Evolutionary conservation across 2,888 invertebrate genomes (phyloP).

Genomic region (Conchocele bisecta): DNA sequence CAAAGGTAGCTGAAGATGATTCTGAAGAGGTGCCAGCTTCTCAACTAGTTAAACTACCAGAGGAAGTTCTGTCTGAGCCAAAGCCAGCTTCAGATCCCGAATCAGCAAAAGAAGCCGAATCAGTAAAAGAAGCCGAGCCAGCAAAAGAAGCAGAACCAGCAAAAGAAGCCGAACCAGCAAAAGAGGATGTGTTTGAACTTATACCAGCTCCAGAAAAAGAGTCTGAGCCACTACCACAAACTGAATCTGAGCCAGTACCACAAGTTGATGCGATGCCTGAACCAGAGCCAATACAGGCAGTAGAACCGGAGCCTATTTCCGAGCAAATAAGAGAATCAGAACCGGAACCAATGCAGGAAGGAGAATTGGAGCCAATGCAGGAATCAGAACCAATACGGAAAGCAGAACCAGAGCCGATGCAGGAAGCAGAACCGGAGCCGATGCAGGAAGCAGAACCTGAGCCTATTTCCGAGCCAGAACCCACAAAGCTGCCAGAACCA

Average conservation of each 20-base stretch:
- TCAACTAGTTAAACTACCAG: neutral
- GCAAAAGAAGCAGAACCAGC: conserved; percentile 18
- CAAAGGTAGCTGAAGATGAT: too few relatives aligned
- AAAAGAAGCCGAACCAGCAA: conserved; percentile 7
- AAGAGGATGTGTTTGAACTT: conserved; percentile 1
- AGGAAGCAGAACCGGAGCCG: too few relatives aligned
- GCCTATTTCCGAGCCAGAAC: too few relatives aligned
- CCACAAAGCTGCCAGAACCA: too few relatives aligned
- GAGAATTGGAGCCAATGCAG: conserved; percentile 34
- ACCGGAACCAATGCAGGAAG: conserved; percentile 48
- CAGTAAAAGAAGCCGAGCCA: conserved; percentile 11
- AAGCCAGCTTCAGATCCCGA: neutral
- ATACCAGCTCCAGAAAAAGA: neutral
- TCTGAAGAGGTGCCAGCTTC: too few relatives aligned
- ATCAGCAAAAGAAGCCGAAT: conserved; percentile 16
- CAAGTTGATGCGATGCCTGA: conserved; percentile 26
- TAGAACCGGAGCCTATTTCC: conserved; percentile 26
- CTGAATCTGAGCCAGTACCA: conserved; percentile 34
- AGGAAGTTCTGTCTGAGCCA: too few relatives aligned
- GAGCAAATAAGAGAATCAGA: too few relatives aligned
- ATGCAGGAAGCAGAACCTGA: too few relatives aligned
- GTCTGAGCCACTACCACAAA: neutral
- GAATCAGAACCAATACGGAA: conserved; percentile 23
- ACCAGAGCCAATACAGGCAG: conserved; percentile 32
- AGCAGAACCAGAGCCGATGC: neutral